A percentile compares a stretch with the other conserved stretches of the same genome.
These are phyloP conservation scores for Sinosuthora webbiana DNA, from an alignment of 2,113 vertebrate species.

Conservation along the genomic window DNA sequence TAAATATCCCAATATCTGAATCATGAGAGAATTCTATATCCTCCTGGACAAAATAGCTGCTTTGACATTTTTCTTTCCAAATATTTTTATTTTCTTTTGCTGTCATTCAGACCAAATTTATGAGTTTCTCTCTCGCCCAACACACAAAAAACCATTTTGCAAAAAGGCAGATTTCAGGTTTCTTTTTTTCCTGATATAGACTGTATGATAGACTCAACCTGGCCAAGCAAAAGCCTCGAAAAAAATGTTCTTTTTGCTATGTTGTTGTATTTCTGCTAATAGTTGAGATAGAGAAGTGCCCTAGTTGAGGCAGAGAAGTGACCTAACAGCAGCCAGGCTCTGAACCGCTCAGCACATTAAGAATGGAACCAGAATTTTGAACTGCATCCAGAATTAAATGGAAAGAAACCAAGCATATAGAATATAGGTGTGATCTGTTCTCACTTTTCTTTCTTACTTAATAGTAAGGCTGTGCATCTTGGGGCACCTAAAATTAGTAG, in stretches of 20 bases:
- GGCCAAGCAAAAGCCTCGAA: background rate
- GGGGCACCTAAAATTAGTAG: conserved; percentile 25
- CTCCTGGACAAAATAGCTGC: background rate
- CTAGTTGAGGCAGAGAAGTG: background rate
- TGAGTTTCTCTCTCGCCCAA: background rate
- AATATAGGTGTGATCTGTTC: background rate
- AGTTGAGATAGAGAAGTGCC: background rate
- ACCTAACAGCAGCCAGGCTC: background rate
- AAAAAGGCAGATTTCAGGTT: background rate
- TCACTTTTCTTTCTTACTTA: conserved; percentile 18
- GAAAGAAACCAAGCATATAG: conserved; percentile 26
- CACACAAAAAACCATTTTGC: background rate
- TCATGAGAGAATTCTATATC: background rate
- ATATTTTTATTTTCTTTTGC: background rate
- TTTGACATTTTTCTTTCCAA: background rate
- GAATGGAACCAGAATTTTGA: background rate
- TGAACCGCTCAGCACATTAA: background rate
- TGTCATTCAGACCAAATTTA: background rate
- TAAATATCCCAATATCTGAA: background rate
- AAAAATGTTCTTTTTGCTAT: background rate
- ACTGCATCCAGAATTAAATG: conserved; percentile 22
- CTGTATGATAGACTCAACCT: background rate
- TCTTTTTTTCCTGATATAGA: background rate
- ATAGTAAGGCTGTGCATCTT: background rate
- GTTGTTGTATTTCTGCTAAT: background rate